Conservation (phyloP, 2,888 invertebrate genomes). For the Hoplodrina ambigua region DNA sequence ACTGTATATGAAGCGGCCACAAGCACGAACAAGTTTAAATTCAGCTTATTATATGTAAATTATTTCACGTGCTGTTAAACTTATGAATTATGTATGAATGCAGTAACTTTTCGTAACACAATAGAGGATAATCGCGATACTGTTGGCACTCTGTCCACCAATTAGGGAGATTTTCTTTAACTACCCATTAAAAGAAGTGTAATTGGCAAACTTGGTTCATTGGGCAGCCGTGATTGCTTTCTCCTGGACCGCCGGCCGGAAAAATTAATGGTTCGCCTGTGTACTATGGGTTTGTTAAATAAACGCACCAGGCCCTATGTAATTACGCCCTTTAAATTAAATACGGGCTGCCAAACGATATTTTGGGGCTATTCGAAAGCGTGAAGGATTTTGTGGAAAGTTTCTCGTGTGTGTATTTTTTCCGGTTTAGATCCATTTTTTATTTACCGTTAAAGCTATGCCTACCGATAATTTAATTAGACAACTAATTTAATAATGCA, state of each 20-base stretch:
- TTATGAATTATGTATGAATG: conserved; percentile 72
- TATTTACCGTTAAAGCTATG: background rate
- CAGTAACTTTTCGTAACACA: conserved; percentile 67
- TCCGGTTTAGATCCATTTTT: background rate
- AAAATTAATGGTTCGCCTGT: conserved; percentile 79
- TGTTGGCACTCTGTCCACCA: conserved; percentile 75
- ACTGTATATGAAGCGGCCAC: conserved; percentile 28
- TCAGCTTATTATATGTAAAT: conserved; percentile 60
- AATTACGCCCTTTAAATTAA: conserved; percentile 68
- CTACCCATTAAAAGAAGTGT: conserved; percentile 83
- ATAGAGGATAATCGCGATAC: conserved; percentile 67
- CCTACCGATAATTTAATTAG: background rate
- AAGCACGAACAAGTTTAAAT: conserved; percentile 45
- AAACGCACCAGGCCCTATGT: conserved; percentile 64
- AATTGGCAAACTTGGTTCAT: conserved; percentile 86
- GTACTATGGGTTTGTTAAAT: conserved; percentile 73
- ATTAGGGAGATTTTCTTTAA: conserved; percentile 82
- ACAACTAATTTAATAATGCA: background rate
- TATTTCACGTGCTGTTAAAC: conserved; percentile 60
- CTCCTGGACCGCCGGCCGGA: conserved; percentile 76
- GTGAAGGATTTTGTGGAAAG: conserved; percentile 42
- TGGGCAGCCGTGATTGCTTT: conserved; percentile 83
- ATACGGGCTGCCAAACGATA: conserved; percentile 65
- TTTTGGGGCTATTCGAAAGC: conserved; percentile 57
- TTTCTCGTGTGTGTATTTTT: conserved; percentile 22